phyloP scores from a whole-genome alignment of 2,888 invertebrate genomes.

The Cantharis lateralis region DNA sequence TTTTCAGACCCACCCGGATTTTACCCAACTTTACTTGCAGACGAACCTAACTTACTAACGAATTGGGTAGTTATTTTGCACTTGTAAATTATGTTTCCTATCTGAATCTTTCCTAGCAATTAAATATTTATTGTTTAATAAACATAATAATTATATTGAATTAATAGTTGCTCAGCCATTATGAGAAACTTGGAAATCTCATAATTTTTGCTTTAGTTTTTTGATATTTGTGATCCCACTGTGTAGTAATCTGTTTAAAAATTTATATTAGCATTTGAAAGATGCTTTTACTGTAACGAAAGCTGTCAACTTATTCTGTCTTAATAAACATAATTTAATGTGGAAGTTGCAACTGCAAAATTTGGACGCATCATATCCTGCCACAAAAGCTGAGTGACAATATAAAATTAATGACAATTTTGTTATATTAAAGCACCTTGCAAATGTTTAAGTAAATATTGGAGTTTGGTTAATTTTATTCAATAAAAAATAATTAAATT shows the following conservation, averaged over 20 bases:
- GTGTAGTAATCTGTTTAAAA: not conserved
- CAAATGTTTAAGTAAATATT: not conserved
- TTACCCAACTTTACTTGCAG: conserved; percentile 18
- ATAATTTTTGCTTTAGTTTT: no score
- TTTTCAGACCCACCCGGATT: conserved; percentile 19
- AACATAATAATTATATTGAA: not conserved
- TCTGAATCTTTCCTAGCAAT: not conserved
- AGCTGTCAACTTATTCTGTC: not conserved
- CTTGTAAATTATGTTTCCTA: conserved; percentile 12
- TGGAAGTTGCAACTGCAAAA: not conserved
- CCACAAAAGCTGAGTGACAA: not conserved
- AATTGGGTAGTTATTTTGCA: conserved; percentile 17
- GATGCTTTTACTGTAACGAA: not conserved
- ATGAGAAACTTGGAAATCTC: not conserved
- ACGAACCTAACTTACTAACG: conserved; percentile 18
- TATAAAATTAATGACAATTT: not conserved
- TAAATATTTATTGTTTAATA: not conserved
- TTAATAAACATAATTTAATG: not conserved
- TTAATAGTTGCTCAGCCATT: not conserved
- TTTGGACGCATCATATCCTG: not conserved
- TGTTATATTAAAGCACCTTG: not conserved
- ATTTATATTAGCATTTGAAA: not conserved
- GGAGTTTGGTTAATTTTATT: not conserved
- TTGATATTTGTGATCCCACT: not conserved
- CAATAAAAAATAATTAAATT: not conserved